phyloP scores from a whole-genome alignment of 2,797 vertebrate genomes.

The Melanotaenia pygmaea region DNA sequence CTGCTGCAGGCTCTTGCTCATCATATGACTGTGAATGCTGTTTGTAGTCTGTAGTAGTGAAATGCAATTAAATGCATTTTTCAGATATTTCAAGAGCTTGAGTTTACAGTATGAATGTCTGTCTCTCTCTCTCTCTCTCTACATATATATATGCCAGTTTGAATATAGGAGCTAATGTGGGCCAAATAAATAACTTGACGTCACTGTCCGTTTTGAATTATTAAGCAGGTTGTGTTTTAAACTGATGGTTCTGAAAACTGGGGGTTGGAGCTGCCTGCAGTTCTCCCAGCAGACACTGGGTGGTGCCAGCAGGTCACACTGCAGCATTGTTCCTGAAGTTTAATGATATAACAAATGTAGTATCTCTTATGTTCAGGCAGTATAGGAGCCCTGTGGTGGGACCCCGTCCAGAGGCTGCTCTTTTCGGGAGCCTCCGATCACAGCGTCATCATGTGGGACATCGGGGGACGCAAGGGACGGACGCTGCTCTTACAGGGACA shows the following conservation, averaged over 20 bases:
- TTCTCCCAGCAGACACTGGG: conserved; percentile 37
- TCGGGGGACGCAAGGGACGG: conserved; percentile 94
- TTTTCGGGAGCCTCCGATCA: conserved; percentile 97
- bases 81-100: too few relatives aligned
- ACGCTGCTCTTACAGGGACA: conserved; percentile 94
- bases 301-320: conserved; percentile 39
- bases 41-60: too few relatives aligned
- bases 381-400: conserved; percentile 93
- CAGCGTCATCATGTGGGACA: conserved; percentile 99
- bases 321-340: background rate
- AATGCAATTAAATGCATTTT: too few relatives aligned
- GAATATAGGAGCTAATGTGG: too few relatives aligned
- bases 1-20: too few relatives aligned
- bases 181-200: too few relatives aligned
- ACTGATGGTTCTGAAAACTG: background rate
- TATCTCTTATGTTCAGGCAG: conserved; percentile 81
- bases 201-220: too few relatives aligned
- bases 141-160: too few relatives aligned
- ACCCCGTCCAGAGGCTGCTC: conserved; percentile 92
- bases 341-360: background rate
- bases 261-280: conserved; percentile 2
- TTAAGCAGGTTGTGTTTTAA: too few relatives aligned
- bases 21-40: too few relatives aligned
- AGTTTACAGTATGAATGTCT: too few relatives aligned
- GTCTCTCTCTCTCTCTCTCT: too few relatives aligned